phyloP scores from a whole-genome alignment of 2,113 vertebrate species.

The Osmerus mordax region DNA sequence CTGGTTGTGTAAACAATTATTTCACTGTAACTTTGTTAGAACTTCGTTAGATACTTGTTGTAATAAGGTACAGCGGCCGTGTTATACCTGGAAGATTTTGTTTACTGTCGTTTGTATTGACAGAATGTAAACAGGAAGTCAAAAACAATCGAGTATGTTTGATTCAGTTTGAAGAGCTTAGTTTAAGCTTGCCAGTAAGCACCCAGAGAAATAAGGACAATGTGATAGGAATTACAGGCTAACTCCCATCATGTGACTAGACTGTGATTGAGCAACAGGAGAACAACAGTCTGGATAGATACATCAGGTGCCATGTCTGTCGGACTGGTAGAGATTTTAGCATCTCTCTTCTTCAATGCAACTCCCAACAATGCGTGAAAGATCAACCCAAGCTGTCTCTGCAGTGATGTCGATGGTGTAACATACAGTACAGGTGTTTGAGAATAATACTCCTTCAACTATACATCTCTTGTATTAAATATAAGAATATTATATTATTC shows the following conservation, averaged over 20 bases:
- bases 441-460: conserved; percentile 16
- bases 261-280: conserved; percentile 39
- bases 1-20: background rate
- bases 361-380: too few relatives aligned
- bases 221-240: conserved; percentile 33
- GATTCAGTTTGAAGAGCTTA: conserved; percentile 29
- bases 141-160: conserved; percentile 10
- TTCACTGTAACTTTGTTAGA: background rate
- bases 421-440: background rate
- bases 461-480: too few relatives aligned
- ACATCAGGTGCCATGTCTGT: too few relatives aligned
- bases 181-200: conserved; percentile 21
- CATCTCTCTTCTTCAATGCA: too few relatives aligned
- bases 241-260: conserved; percentile 31
- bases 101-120: conserved; percentile 19
- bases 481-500: too few relatives aligned
- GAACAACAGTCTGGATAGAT: too few relatives aligned
- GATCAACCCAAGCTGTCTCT: too few relatives aligned
- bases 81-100: conserved; percentile 4
- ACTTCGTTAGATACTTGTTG: too few relatives aligned
- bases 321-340: background rate
- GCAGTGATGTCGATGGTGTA: too few relatives aligned
- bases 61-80: background rate
- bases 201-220: conserved; percentile 19
- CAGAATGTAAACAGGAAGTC: conserved; percentile 14